Evolutionary conservation across 2,797 vertebrate species (phyloP).

Genomic region (Malurus leucopterus): DNA sequence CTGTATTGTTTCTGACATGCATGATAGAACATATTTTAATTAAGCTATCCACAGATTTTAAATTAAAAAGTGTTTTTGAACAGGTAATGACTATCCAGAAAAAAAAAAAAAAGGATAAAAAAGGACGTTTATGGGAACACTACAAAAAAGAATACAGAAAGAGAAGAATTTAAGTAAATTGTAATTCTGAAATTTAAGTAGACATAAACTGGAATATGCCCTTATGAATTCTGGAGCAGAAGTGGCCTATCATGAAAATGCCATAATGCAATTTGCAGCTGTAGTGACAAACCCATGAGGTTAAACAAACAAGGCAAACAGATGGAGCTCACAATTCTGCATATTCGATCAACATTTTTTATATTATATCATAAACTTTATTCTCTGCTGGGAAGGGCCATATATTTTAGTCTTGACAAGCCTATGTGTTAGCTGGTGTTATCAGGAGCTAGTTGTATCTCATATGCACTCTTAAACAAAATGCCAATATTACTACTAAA

Average conservation of each 20-base stretch:
- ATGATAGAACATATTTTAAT: neutral
- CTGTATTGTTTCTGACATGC: neutral
- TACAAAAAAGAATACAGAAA: neutral
- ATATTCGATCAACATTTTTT: neutral
- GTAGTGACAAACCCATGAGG: neutral
- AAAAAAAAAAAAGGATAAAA: no score
- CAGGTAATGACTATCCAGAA: neutral
- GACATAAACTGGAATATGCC: neutral
- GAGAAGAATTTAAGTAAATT: neutral
- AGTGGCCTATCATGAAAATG: neutral
- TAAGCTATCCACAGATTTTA: neutral
- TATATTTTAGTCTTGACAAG: neutral
- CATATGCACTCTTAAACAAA: neutral
- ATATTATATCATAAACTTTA: neutral
- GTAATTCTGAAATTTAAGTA: neutral
- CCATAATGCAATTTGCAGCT: neutral
- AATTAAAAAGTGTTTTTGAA: neutral
- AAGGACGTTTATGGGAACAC: neutral
- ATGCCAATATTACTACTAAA: neutral
- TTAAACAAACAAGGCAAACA: neutral
- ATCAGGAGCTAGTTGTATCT: neutral
- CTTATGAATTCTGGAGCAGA: neutral
- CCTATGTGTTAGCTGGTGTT: neutral
- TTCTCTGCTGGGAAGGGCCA: neutral
- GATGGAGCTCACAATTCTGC: neutral